Evolutionary conservation across 2,888 invertebrate species (phyloP).

Genomic region (Eledone cirrhosa): DNA sequence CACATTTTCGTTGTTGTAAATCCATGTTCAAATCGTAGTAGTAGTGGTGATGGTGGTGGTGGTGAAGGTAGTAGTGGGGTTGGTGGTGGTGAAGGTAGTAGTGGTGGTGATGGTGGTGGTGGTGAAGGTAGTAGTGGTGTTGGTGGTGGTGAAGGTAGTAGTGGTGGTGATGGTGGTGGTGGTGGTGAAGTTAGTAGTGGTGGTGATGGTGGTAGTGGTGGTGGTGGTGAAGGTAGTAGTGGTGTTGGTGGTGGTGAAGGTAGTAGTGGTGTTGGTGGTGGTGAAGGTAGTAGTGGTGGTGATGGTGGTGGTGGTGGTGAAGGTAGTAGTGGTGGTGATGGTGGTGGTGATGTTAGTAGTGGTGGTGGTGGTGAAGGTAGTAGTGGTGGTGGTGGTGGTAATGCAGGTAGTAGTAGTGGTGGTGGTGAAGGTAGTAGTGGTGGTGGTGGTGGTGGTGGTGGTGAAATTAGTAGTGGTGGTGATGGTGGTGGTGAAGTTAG

Average conservation of each 20-base stretch:
- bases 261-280: background rate
- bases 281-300: background rate
- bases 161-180: slow-evolving; percentile 10
- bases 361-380: too few species aligned
- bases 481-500: too few species aligned
- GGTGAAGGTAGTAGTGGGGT: too few species aligned
- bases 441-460: background rate
- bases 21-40: too few species aligned
- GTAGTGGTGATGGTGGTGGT: too few species aligned
- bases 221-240: slow-evolving; percentile 2
- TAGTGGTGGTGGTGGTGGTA: slow-evolving; percentile 4
- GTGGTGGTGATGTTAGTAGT: too few species aligned
- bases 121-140: slow-evolving; percentile 4
- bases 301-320: too few species aligned
- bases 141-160: background rate
- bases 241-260: slow-evolving; percentile 3
- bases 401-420: background rate
- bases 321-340: background rate
- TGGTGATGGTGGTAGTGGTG: background rate
- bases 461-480: too few species aligned
- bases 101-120: background rate
- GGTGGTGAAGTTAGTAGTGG: background rate
- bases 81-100: too few species aligned
- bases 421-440: background rate
- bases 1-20: too few species aligned